These are phyloP conservation scores for Stenopsyche tienmushanensis DNA, from an alignment of 1,140 invertebrate species.

Conservation along the genomic window DNA sequence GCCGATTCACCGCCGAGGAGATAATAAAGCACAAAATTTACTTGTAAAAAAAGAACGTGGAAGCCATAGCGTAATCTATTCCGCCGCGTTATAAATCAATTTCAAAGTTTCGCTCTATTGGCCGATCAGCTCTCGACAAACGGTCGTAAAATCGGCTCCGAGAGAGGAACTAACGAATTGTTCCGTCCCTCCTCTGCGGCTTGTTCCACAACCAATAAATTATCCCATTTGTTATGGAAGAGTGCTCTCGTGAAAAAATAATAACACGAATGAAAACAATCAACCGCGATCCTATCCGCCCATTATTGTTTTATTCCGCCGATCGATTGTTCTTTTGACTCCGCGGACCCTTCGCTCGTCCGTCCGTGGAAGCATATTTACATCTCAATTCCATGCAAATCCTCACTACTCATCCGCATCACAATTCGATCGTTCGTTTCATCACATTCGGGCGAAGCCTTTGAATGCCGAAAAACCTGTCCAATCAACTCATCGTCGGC, in stretches of 20 bases:
- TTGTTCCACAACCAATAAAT: slow-evolving; percentile 22
- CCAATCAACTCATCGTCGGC: no score
- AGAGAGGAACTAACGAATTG: background rate
- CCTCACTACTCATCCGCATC: no score
- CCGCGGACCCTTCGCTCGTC: no score
- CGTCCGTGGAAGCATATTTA: no score
- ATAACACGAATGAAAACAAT: slow-evolving; percentile 10
- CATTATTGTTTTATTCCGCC: no score
- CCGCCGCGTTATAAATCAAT: slow-evolving; percentile 33
- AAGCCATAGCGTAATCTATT: slow-evolving; percentile 26
- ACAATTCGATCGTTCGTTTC: no score
- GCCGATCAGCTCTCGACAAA: slow-evolving; percentile 31
- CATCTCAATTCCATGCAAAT: no score
- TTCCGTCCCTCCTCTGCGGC: background rate
- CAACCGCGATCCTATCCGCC: background rate
- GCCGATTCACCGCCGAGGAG: slow-evolving; percentile 5
- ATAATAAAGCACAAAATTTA: slow-evolving; percentile 19
- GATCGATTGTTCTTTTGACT: no score
- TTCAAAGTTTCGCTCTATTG: slow-evolving; percentile 30
- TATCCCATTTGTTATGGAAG: slow-evolving; percentile 25
- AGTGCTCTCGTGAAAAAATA: background rate
- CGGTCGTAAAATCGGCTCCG: slow-evolving; percentile 18
- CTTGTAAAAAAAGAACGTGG: background rate
- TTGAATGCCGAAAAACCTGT: no score
- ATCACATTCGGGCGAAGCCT: no score